Evolutionary conservation across 1,140 invertebrate species (phyloP), one percentile per base, ranked within the genome.

Genomic region (Leptoteleia sp.): DNA sequence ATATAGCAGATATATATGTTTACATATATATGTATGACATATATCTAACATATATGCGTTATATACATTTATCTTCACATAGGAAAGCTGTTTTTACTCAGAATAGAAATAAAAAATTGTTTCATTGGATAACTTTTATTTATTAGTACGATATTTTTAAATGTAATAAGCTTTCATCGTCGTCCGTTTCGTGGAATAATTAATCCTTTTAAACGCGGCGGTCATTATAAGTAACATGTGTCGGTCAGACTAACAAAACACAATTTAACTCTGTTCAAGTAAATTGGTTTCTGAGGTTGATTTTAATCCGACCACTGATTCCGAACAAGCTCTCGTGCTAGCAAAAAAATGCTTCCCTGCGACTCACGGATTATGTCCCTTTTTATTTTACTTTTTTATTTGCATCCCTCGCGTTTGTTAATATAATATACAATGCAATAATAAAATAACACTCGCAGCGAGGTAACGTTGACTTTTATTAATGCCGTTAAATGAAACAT

Each of bases 271-370:
- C 38, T 12, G 29, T 54, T 47, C 48, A 31, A 55, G 27, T 43
- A 47, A 72, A 55, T 72, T 72, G 57, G 57, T 72, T 72, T 62
- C 57, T 62, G 47, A 55, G 57, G 67, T 71, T 71, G 15, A 61
- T 52, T 71, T 71, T 61, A 70, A 71, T 71, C 67, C 48, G 37
- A 37, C 62, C 48, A 35, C 62, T 48, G 25, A 64, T 31, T 50
- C 19, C 45, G 5, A 55, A 22, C 7, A 15, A 38, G 6, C 7
- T 38, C n/a, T 6, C 25, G 13, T 25, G 42, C 42, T 45, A 7
- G 15, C 42, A n/a, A 37, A 61, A 47, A 62, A 62, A 48, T 62
- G 33, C 38, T 62, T 40, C 38, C 13, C n/a, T 42, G 37, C 9
- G 29, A 43, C 15, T 43, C 1, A 35, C 38, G 54, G 48, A 54